Evolutionary conservation across 2,113 vertebrate genomes (phyloP).

Genomic region (Carassius gibelio): DNA sequence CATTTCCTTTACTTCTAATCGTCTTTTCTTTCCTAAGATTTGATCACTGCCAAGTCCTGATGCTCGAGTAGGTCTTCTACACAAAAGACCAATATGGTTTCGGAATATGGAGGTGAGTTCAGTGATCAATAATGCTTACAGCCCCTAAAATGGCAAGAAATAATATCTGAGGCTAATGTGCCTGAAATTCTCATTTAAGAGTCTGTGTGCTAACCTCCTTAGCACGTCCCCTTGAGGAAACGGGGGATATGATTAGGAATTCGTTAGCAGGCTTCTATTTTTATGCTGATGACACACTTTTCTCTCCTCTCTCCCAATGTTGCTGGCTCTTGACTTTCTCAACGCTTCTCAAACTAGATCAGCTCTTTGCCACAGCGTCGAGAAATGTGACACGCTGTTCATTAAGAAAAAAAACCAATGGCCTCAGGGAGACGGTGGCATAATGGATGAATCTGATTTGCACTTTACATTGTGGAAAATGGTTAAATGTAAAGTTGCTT

Average conservation of each 20-base stretch:
- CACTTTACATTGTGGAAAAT: slow-evolving; percentile 28
- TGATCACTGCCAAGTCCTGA: slow-evolving; percentile 64
- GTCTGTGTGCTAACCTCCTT: slow-evolving; percentile 77
- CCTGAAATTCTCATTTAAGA: slow-evolving; percentile 74
- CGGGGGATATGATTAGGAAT: slow-evolving; percentile 79
- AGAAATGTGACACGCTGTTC: slow-evolving; percentile 65
- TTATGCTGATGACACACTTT: slow-evolving; percentile 84
- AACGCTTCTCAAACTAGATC: slow-evolving; percentile 75
- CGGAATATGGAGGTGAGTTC: slow-evolving; percentile 62
- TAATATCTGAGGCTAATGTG: slow-evolving; percentile 71
- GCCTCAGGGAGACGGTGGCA: slow-evolving; percentile 40
- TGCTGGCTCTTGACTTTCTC: slow-evolving; percentile 78
- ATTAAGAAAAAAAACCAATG: slow-evolving; percentile 56
- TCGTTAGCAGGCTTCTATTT: slow-evolving; percentile 81
- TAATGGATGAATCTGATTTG: slow-evolving; percentile 35
- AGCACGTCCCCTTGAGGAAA: slow-evolving; percentile 75
- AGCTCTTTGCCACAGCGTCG: slow-evolving; percentile 70
- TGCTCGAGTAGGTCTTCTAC: slow-evolving; percentile 52
- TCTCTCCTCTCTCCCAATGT: slow-evolving; percentile 64
- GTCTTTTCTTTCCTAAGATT: slow-evolving; percentile 58
- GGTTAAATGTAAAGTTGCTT: slow-evolving; percentile 19
- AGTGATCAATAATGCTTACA: slow-evolving; percentile 68
- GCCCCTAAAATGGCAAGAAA: slow-evolving; percentile 70
- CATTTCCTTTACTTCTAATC: slow-evolving; percentile 28
- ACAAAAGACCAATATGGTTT: slow-evolving; percentile 57